Evolutionary conservation across 92 coral and sea anemone species (phyloP), one percentile per base, ranked within the genome.

Genomic region (Siderastrea siderea): DNA sequence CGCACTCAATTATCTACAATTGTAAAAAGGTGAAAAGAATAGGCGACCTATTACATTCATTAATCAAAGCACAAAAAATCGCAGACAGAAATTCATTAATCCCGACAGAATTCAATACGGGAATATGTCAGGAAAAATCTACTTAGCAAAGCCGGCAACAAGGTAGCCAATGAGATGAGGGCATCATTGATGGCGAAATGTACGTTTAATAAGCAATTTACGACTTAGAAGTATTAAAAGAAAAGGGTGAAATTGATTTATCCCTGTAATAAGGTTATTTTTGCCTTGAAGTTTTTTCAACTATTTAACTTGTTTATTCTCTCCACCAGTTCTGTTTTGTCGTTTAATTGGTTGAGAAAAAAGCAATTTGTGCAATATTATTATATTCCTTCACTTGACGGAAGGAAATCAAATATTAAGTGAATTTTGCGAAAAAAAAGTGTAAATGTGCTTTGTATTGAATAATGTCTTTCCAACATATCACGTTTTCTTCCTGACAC

Each of bases 21-120:
- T 83, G 87, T 73, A 74, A 83, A 70, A 80, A 13, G 84, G 75
- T 44, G 84, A 63, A 46, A 80, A 67, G 63, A 80, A 66, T 67
- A 52, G 68, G 19, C 80, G 50, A 83, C 67, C 77, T 49, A 73
- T 83, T 83, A 83, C 63, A 47, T 71, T 59, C 71, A 60, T 71
- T 17, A 83, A 59, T 59, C 50, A 83, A 83, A 83, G 1, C 60
- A 70, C 66, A 74, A 72, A 83, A 44, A 59, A 61, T 59, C 53
- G 38, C 48, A 51, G 87, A 48, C 87, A 73, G 79, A 73, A 72
- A 71, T 71, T 63, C 80, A 83, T 83, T 74, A 46, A 61, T 74
- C 52, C 3, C 15, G 67, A 38, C 87, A 72, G 53, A 70, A 70
- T 70, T 72, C 17, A 82, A 82, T 71, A 46, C 78, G 3, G 6